Evolutionary conservation across 2,113 vertebrate genomes (phyloP), one percentile per base, ranked within the genome.

Genomic region (Lepisosteus oculatus): DNA sequence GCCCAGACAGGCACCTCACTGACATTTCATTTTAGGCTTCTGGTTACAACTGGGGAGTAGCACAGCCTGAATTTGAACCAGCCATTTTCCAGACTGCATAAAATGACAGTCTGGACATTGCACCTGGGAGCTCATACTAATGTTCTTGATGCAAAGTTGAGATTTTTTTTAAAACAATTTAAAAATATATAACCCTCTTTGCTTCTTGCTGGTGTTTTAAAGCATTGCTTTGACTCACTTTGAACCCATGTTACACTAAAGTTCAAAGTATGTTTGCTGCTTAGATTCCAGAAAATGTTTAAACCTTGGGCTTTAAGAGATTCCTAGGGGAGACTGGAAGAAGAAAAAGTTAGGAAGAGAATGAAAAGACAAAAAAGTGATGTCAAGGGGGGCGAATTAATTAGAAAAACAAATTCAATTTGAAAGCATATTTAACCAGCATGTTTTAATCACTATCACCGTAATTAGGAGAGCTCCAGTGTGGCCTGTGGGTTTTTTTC

Each of bases 391-490:
- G 8, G 62, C 54, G 5, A 72, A 72, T 72, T 65, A 72, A 72
- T 72, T 72, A 65, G 61, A 12, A 43, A 44, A 72, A n/a, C 41
- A 65, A 72, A 72, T 65, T 65, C 62, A 72, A 72, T 65, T 72
- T 72, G 70, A 72, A 55, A 55, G n/a, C 61, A 14, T 43, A 65
- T 51, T 72, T 72, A 65, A 59, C 41, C 14, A 55, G 45, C 51
- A 6, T 17, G 61, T 61, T 55, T 65, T 65, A 72, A 64, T 72
- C 70, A 72, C 54, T 65, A 56, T 12, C 70, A 72, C 61, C 41
- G 8, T 65, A 65, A 72, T 65, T 55, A 65, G 62, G 47, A 56
- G 62, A 47, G 61, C 70, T 51, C 54, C 51, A 55, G 70, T 4
- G 54, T 43, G 47, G 47, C 56, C 56, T 59, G 51, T 11, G 54